These are phyloP conservation scores for Gadus chalcogrammus DNA, from an alignment of 2,113 vertebrate species.

Conservation along the genomic window DNA sequence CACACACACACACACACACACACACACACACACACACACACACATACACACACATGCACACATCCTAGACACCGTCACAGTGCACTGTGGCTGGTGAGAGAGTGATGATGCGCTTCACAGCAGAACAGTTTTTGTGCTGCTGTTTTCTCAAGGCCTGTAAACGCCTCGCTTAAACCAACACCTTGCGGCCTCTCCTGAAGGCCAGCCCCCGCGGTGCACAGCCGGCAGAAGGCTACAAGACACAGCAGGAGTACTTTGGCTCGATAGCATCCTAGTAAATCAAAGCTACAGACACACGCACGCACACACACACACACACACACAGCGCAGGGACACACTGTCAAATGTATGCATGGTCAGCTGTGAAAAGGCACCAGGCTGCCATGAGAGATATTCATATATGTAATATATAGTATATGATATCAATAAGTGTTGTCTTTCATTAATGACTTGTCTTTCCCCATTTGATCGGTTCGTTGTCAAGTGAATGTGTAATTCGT, in stretches of 20 bases:
- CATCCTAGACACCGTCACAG: not conserved
- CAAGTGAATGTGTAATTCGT: too few relatives aligned
- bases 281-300: slow-evolving; percentile 28
- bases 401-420: too few relatives aligned
- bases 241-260: slow-evolving; percentile 49
- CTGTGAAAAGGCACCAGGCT: not conserved
- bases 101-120: slow-evolving; percentile 55
- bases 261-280: slow-evolving; percentile 34
- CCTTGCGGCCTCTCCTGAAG: slow-evolving; percentile 21
- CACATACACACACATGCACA: slow-evolving; percentile 3
- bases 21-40: slow-evolving; percentile 1
- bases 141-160: slow-evolving; percentile 52
- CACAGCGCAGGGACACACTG: not conserved
- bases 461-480: too few relatives aligned
- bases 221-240: slow-evolving; percentile 46
- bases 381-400: too few relatives aligned
- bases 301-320: not conserved
- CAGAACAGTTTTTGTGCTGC: slow-evolving; percentile 48
- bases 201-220: slow-evolving; percentile 37
- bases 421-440: not conserved
- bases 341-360: not conserved
- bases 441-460: too few relatives aligned
- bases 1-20: not conserved
- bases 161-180: slow-evolving; percentile 53
- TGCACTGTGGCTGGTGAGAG: slow-evolving; percentile 35